These are phyloP conservation scores for Brachypalpus laphriformis DNA, from an alignment of 2,888 invertebrate species.

Conservation along the genomic window DNA sequence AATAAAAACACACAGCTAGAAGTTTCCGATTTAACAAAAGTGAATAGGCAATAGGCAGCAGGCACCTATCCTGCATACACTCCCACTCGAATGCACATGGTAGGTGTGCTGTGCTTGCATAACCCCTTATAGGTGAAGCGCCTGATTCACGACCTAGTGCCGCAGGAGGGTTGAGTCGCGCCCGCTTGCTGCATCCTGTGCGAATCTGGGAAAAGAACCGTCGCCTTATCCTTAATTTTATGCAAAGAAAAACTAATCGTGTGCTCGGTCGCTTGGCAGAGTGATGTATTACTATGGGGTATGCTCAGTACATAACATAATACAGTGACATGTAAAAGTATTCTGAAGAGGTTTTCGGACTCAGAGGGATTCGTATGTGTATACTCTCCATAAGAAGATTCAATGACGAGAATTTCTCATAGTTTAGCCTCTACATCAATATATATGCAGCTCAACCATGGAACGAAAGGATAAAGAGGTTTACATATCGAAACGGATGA, in stretches of 20 bases:
- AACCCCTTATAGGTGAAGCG: background rate
- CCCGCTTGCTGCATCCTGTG: conserved; percentile 48
- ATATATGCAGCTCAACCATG: too few species aligned
- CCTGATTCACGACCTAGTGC: conserved; percentile 13
- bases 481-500: too few species aligned
- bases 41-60: conserved; percentile 54
- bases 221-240: conserved; percentile 69
- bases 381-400: too few species aligned
- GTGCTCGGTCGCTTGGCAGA: conserved; percentile 41
- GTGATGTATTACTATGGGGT: conserved; percentile 57
- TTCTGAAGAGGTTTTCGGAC: background rate
- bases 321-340: conserved; percentile 27
- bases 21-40: conserved; percentile 65
- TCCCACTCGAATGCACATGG: conserved; percentile 19
- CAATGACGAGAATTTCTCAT: too few species aligned
- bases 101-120: conserved; percentile 1
- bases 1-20: conserved; percentile 56
- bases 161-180: background rate
- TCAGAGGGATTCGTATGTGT: too few species aligned
- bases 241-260: conserved; percentile 70
- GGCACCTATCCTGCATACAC: conserved; percentile 15
- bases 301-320: conserved; percentile 26
- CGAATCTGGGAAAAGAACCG: conserved; percentile 41
- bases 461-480: too few species aligned
- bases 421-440: too few species aligned